A percentile compares a stretch with the other conserved stretches of the same genome.
phyloP scores from a whole-genome alignment of 2,888 invertebrate genomes.

The Cerceris ruficornis region DNA sequence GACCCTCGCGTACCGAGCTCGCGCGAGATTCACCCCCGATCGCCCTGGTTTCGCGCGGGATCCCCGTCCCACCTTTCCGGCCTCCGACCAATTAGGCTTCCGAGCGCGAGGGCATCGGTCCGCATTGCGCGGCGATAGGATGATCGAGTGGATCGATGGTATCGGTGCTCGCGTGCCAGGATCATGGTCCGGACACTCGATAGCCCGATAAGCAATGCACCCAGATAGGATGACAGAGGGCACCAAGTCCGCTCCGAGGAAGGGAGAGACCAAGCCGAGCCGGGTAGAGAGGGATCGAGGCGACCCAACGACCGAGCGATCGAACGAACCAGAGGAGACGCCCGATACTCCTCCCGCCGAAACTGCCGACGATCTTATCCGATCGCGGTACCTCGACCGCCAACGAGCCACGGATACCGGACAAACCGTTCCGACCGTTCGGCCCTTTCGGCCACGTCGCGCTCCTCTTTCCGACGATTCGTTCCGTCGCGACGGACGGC shows the following conservation, averaged over 20 bases:
- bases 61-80: not conserved
- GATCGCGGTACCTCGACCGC: constrained; percentile 46
- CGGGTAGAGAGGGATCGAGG: not conserved
- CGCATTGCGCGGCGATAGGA: constrained; percentile 76
- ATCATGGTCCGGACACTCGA: constrained; percentile 74
- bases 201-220: constrained; percentile 76
- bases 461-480: no score
- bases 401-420: constrained; percentile 56
- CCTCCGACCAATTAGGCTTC: constrained; percentile 65
- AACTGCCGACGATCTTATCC: constrained; percentile 59
- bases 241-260: constrained; percentile 47
- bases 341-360: constrained; percentile 34
- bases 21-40: not conserved
- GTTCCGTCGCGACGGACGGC: no score
- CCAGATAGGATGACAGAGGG: constrained; percentile 72
- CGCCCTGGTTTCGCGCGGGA: not conserved
- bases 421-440: constrained; percentile 44
- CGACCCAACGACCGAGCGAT: not conserved
- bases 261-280: constrained; percentile 6
- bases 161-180: constrained; percentile 76
- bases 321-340: constrained; percentile 9
- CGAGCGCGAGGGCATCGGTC: constrained; percentile 55
- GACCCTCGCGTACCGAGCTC: no score
- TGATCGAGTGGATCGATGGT: constrained; percentile 76
- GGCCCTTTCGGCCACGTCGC: no score